Percentiles rank a stretch among this genome's conserved stretches.
phyloP scores from a whole-genome alignment of 2,888 invertebrate species.

The Falcaria lacertinaria region DNA sequence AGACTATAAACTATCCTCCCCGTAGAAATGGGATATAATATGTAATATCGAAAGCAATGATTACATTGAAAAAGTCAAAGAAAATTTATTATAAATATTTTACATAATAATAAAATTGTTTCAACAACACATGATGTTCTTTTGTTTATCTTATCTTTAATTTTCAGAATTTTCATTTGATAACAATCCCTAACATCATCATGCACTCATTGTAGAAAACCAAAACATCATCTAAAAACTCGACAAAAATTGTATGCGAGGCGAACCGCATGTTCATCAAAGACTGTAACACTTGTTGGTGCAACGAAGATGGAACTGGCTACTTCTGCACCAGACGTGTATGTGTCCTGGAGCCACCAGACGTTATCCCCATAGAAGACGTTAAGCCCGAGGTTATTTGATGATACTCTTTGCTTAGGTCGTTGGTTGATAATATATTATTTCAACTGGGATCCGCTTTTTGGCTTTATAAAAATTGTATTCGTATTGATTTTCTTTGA shows the following conservation, averaged over 20 bases:
- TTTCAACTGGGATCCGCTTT: not conserved
- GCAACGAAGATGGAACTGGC: constrained; percentile 69
- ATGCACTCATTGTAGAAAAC: constrained; percentile 20
- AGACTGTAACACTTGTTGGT: constrained; percentile 74
- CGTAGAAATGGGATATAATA: too few species aligned
- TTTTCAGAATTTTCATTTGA: too few species aligned
- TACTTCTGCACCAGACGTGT: constrained; percentile 71
- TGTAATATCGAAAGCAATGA: too few species aligned
- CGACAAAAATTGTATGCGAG: constrained; percentile 50
- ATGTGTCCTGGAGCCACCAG: constrained; percentile 50
- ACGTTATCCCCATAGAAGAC: constrained; percentile 36
- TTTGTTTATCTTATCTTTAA: too few species aligned
- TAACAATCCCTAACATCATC: too few species aligned
- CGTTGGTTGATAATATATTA: not conserved
- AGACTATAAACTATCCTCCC: not conserved
- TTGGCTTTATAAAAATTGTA: too few species aligned
- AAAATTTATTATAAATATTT: too few species aligned
- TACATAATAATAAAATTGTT: too few species aligned
- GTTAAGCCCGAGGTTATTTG: constrained; percentile 40
- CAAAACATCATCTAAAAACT: constrained; percentile 24
- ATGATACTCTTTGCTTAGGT: constrained; percentile 5
- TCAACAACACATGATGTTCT: too few species aligned
- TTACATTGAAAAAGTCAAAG: too few species aligned
- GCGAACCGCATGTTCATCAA: constrained; percentile 70
- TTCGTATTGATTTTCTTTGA: too few species aligned